A percentile compares a stretch with the other conserved stretches of the same genome.
Conservation (phyloP, 2,113 vertebrate species). For the Hucho hucho region DNA sequence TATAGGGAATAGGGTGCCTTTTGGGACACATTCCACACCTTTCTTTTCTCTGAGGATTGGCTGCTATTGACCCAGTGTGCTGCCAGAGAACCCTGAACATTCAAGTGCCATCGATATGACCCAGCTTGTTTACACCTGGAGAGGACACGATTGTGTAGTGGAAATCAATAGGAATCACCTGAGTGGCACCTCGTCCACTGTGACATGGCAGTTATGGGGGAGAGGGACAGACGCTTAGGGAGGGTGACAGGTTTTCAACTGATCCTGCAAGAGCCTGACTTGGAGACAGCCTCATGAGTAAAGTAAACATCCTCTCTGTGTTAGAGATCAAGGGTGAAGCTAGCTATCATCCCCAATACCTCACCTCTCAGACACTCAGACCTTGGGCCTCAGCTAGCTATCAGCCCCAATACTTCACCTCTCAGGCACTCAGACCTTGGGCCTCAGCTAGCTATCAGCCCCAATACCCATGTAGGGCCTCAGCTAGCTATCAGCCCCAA, state of each 20-base stretch:
- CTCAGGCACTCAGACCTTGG: no score
- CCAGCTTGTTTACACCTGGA: constrained; percentile 54
- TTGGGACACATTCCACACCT: no score
- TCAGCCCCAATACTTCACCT: no score
- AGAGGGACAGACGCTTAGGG: background rate
- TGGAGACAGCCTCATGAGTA: background rate
- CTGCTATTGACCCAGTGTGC: constrained; percentile 40
- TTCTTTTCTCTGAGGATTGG: constrained; percentile 14
- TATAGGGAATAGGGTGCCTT: no score
- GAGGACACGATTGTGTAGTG: constrained; percentile 43
- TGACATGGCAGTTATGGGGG: background rate
- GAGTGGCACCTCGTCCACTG: constrained; percentile 44
- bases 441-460: no score
- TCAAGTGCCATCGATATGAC: constrained; percentile 53
- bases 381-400: no score
- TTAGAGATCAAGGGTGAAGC: background rate
- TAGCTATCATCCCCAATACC: no score
- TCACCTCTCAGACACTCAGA: no score
- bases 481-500: no score
- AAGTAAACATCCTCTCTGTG: background rate
- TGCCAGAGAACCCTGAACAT: constrained; percentile 44
- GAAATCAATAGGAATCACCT: constrained; percentile 58
- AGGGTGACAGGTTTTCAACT: background rate
- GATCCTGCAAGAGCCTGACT: background rate
- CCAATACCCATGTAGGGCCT: no score